A percentile compares a stretch with the other conserved stretches of the same genome.
Evolutionary conservation across 2,113 vertebrate genomes (phyloP).

Genomic region (Pluvianellus socialis): DNA sequence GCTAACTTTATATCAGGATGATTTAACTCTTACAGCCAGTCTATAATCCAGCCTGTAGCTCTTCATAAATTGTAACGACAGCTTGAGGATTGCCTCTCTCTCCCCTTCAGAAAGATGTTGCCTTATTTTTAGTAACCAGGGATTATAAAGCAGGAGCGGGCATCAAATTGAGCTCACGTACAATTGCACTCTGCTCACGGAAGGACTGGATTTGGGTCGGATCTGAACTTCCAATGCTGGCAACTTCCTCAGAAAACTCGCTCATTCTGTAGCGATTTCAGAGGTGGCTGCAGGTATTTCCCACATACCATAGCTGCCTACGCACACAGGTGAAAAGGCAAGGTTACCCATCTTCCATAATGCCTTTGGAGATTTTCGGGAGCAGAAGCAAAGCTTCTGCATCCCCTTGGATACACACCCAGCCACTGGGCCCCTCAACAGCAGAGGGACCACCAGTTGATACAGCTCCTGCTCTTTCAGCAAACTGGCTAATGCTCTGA

Average conservation of each 20-base stretch:
- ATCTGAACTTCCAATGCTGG: neutral
- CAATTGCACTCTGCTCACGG: fast-evolving
- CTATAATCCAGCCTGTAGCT: neutral
- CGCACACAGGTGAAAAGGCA: neutral
- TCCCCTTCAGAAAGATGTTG: neutral
- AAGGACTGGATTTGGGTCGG: no score
- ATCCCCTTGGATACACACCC: fast-evolving
- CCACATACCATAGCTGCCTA: neutral
- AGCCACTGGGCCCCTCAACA: neutral
- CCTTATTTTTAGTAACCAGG: neutral
- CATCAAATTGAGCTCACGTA: neutral
- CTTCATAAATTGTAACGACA: neutral
- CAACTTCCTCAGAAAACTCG: neutral
- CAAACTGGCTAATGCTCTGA: neutral
- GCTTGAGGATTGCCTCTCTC: neutral
- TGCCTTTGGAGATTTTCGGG: neutral
- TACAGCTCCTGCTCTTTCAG: neutral
- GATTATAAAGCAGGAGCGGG: neutral
- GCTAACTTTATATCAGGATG: neutral
- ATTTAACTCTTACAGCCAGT: neutral
- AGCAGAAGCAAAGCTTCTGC: neutral
- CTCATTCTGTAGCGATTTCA: neutral
- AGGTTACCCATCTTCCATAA: fast-evolving
- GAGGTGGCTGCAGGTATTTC: neutral
- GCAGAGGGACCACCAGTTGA: neutral